These are phyloP conservation scores for Xestia xanthographa DNA, from an alignment of 2,888 invertebrate species.

Conservation along the genomic window DNA sequence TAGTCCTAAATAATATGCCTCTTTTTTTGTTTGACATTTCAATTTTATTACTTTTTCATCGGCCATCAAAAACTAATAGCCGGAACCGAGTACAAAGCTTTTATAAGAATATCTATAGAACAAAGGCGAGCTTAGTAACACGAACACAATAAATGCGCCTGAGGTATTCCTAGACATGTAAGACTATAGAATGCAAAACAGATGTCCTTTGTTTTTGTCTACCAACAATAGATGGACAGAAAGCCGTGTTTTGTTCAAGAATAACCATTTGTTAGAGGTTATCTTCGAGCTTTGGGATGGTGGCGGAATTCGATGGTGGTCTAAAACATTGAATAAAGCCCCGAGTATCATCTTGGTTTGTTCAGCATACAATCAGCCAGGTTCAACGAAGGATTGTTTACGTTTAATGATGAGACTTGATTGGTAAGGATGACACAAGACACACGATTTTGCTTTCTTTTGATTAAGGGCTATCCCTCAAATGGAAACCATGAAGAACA, in stretches of 20 bases:
- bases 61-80: not conserved
- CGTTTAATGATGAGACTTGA: not conserved
- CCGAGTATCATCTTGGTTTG: not conserved
- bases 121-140: conserved; percentile 9
- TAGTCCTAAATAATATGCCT: not conserved
- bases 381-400: not conserved
- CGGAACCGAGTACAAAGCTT: not conserved
- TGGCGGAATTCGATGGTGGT: not conserved
- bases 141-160: conserved; percentile 25
- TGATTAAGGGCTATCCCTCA: no score
- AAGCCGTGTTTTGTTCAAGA: conserved; percentile 31
- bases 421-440: not conserved
- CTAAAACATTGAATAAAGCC: not conserved
- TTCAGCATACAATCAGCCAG: not conserved
- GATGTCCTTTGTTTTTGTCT: conserved; percentile 48
- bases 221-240: conserved; percentile 41
- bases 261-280: conserved; percentile 28
- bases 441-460: not conserved
- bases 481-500: not conserved
- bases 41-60: no score
- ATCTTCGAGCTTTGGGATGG: conserved; percentile 14
- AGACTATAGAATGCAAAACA: conserved; percentile 48
- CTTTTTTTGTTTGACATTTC: no score
- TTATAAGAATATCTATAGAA: conserved; percentile 8
- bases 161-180: conserved; percentile 49